Evolutionary conservation across 2,797 vertebrate species (phyloP).

Genomic region (Falco biarmicus): DNA sequence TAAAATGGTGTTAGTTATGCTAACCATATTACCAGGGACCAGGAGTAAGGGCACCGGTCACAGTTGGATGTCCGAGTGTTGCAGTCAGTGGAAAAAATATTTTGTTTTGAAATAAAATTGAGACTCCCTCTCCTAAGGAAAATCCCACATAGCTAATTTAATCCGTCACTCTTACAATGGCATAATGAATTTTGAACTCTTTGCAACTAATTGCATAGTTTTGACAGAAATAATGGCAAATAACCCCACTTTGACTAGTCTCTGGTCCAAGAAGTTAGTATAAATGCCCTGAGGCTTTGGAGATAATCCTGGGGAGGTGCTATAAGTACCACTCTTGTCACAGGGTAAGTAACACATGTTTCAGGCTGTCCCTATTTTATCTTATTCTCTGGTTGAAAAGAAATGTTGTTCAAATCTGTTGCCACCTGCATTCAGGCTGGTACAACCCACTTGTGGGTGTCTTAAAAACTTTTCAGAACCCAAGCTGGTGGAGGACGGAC

Average conservation of each 20-base stretch:
- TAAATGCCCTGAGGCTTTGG: not conserved
- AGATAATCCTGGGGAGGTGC: not conserved
- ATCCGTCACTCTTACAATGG: not conserved
- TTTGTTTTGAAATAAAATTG: not conserved
- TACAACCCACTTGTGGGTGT: not conserved
- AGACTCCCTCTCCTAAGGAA: not conserved
- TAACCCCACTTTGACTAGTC: not conserved
- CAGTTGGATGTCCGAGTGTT: not conserved
- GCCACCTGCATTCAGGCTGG: not conserved
- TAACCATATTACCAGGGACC: not conserved
- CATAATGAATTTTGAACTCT: not conserved
- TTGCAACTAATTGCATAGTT: not conserved
- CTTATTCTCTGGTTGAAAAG: not conserved
- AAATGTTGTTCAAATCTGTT: not conserved
- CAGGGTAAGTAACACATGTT: not conserved
- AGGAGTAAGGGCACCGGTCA: accelerated
- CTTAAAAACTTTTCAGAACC: not conserved
- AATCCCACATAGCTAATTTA: not conserved
- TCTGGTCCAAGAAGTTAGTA: not conserved
- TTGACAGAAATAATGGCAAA: not conserved
- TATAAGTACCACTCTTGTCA: not conserved
- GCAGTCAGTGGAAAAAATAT: not conserved
- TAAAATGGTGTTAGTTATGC: not conserved
- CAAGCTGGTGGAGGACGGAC: not conserved
- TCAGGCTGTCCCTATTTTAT: not conserved